Evolutionary conservation across 2,113 vertebrate species (phyloP).

Genomic region (Sminthopsis crassicaudata): DNA sequence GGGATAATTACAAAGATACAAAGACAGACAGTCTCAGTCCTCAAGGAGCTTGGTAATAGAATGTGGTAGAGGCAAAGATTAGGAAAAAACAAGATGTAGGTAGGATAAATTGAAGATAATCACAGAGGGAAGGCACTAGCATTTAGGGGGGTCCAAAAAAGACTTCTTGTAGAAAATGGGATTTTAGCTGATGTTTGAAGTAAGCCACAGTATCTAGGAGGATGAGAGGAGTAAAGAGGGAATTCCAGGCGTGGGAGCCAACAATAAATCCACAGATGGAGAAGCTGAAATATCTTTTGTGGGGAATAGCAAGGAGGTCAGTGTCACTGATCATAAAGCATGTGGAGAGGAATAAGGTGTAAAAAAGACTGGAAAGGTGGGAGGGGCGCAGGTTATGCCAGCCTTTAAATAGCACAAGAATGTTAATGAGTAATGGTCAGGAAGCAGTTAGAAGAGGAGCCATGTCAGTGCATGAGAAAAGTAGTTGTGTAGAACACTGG

Average conservation of each 20-base stretch:
- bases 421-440: background rate
- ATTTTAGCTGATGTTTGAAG: background rate
- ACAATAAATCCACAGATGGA: background rate
- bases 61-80: background rate
- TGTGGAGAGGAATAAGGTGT: background rate
- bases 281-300: background rate
- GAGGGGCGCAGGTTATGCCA: background rate
- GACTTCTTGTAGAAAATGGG: background rate
- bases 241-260: background rate
- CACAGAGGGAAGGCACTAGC: background rate
- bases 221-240: background rate
- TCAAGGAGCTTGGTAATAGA: background rate
- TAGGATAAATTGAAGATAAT: background rate
- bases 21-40: background rate
- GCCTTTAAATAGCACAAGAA: background rate
- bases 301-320: background rate
- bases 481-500: background rate
- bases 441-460: background rate
- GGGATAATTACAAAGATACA: background rate
- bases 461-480: background rate
- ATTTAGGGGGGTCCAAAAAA: background rate
- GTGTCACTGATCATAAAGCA: background rate
- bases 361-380: background rate
- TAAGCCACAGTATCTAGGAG: too few relatives aligned
- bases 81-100: background rate